Base-by-base conservation (phyloP, 2,113 vertebrate genomes). In the Cromileptes altivelis region DNA sequence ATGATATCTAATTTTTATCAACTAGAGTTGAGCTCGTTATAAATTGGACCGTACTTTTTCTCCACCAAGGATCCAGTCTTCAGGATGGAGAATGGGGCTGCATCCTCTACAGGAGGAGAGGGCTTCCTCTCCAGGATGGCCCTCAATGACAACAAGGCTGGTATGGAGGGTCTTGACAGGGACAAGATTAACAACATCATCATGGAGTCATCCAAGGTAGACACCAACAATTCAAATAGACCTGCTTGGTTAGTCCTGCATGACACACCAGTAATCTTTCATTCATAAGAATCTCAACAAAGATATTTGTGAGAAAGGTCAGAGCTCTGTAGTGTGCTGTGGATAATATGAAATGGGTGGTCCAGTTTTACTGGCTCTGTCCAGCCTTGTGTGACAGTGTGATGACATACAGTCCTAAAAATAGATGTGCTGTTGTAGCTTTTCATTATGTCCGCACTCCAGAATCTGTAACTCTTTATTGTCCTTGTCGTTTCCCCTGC, bases 121-220 rank as follows among this genome's bases (percentile, higher is more conserved):
- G 95, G 92, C 4, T 69, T 97, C 86, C 94, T 98, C 12, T 97
- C 97, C 90, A 95, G 97, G 80, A 95, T 99, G 95, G 97, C 97
- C 30, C 97, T 99, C 80, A 99, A 99, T 91, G 98, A 99, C 91
- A 99, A 99, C 94, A 99, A 99, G 90, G 98, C 98, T 88, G 98
- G 98, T 72, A 99, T 99, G 98, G 96, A 99, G 86, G 98, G 97
- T 70, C 93, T 99, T 84, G 97, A 99, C 95, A 97, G 97, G 93
- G 97, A 98, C 61, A 99, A 97, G 92, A 99, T 99, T 90, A 99
- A 99, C 94, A 99, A 96, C 95, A 98, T 99, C 93, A 99, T 99
- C 91, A 95, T 99, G 95, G 97, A 98, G 84, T 90, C 97, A 25
- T 98, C 97, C n/a, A 99, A 98, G 97, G 98, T 99, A 92, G 21